phyloP scores from a whole-genome alignment of 1,140 invertebrate species.

The Polyergus mexicanus region DNA sequence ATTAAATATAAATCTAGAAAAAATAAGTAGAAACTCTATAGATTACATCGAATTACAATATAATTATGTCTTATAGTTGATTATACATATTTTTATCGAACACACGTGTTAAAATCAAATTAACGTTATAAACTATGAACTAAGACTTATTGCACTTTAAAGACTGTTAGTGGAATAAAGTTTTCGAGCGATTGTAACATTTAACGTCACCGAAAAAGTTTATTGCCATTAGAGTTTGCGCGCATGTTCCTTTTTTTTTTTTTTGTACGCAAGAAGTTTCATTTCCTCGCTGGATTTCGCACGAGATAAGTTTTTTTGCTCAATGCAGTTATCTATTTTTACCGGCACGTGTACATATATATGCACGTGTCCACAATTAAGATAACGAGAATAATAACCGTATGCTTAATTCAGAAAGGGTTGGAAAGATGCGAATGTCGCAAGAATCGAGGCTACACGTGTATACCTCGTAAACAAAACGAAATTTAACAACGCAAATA shows the following conservation, averaged over 20 bases:
- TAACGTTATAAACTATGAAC: background rate
- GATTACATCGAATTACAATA: background rate
- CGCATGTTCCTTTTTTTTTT: background rate
- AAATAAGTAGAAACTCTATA: background rate
- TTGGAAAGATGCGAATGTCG: background rate
- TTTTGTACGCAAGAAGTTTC: constrained; percentile 5
- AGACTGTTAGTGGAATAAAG: constrained; percentile 22
- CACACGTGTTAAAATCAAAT: background rate
- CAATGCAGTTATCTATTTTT: background rate
- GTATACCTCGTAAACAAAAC: constrained; percentile 9
- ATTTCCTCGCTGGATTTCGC: background rate
- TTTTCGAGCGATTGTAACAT: background rate
- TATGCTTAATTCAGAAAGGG: constrained; percentile 26
- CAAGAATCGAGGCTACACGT: background rate
- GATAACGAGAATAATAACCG: constrained; percentile 36
- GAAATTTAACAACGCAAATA: background rate
- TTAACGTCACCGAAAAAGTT: constrained; percentile 16
- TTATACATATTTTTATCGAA: background rate
- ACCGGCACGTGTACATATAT: background rate
- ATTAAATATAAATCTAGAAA: too few relatives aligned
- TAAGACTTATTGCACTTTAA: background rate
- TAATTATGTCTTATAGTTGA: background rate
- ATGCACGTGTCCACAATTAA: background rate
- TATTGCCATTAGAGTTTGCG: constrained; percentile 14
- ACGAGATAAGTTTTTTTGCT: background rate